Conservation (phyloP, 2,797 vertebrate genomes). For the Percopsis omiscomaycus region DNA sequence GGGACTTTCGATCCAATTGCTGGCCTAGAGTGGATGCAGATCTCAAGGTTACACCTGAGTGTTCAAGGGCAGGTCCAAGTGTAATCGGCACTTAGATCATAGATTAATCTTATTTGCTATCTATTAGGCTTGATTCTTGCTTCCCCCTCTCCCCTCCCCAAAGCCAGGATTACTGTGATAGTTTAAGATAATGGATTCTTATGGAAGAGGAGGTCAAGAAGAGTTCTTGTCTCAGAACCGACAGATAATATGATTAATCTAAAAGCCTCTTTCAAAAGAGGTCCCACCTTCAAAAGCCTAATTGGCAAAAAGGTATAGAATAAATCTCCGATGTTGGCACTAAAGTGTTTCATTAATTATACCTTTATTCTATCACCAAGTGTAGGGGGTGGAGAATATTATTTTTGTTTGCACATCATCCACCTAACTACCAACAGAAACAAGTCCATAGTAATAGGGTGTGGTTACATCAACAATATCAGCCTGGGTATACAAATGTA, state of each 20-base stretch:
- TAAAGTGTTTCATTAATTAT: constrained; percentile 71
- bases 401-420: constrained; percentile 70
- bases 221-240: constrained; percentile 97
- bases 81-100: constrained; percentile 99
- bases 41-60: constrained; percentile 99
- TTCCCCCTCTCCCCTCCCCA: constrained; percentile 92
- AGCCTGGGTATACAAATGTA: constrained; percentile 34
- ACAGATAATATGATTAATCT: constrained; percentile 99
- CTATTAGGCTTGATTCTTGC: constrained; percentile 99
- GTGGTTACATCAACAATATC: constrained; percentile 52
- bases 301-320: constrained; percentile 89
- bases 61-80: constrained; percentile 99
- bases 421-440: constrained; percentile 60
- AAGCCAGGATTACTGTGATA: constrained; percentile 99
- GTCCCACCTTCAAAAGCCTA: constrained; percentile 90
- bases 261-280: constrained; percentile 97
- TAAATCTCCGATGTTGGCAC: constrained; percentile 79
- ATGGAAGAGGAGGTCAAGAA: constrained; percentile 96
- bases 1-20: constrained; percentile 94
- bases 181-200: constrained; percentile 99
- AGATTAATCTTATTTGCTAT: constrained; percentile 99
- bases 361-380: constrained; percentile 66
- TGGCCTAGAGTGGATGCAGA: constrained; percentile 91
- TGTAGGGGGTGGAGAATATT: constrained; percentile 67
- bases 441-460: constrained; percentile 22